A percentile compares a stretch with the other conserved stretches of the same genome.
phyloP scores from a whole-genome alignment of 2,797 vertebrate species.

The Falco biarmicus region DNA sequence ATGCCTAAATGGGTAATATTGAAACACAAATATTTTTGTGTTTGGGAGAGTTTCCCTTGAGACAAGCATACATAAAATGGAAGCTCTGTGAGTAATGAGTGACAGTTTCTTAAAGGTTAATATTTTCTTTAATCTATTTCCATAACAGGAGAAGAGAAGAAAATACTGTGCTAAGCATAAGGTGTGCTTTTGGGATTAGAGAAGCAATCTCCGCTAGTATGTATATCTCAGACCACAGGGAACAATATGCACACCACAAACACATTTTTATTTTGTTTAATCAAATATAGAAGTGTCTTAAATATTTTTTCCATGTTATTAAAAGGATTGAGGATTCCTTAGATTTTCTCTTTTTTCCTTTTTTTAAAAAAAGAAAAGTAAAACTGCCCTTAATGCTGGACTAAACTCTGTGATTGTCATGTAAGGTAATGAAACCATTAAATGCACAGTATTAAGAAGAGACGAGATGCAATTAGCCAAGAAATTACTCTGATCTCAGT shows the following conservation, averaged over 20 bases:
- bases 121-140: slow-evolving; percentile 86
- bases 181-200: slow-evolving; percentile 82
- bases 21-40: slow-evolving; percentile 81
- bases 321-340: slow-evolving; percentile 60
- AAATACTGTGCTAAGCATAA: slow-evolving; percentile 78
- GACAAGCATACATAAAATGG: slow-evolving; percentile 66
- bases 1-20: slow-evolving; percentile 75
- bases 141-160: slow-evolving; percentile 70
- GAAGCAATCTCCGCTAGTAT: slow-evolving; percentile 80
- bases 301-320: slow-evolving; percentile 74
- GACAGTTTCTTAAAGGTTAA: slow-evolving; percentile 86
- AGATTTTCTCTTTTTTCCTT: slow-evolving; percentile 10
- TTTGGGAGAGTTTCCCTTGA: slow-evolving; percentile 71
- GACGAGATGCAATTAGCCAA: slow-evolving; percentile 99
- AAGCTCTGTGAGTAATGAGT: slow-evolving; percentile 77
- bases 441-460: slow-evolving; percentile 95
- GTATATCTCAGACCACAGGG: slow-evolving; percentile 76
- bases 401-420: slow-evolving; percentile 87
- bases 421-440: slow-evolving; percentile 97
- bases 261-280: slow-evolving; percentile 73
- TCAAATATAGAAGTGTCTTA: slow-evolving; percentile 72
- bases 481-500: slow-evolving; percentile 99
- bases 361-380: slow-evolving; percentile 20
- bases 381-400: slow-evolving; percentile 75
- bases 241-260: slow-evolving; percentile 65